Evolutionary conservation across 35 echinoderm and acorn worm genomes (phyloP).

Genomic region (Heliocidaris tuberculata): DNA sequence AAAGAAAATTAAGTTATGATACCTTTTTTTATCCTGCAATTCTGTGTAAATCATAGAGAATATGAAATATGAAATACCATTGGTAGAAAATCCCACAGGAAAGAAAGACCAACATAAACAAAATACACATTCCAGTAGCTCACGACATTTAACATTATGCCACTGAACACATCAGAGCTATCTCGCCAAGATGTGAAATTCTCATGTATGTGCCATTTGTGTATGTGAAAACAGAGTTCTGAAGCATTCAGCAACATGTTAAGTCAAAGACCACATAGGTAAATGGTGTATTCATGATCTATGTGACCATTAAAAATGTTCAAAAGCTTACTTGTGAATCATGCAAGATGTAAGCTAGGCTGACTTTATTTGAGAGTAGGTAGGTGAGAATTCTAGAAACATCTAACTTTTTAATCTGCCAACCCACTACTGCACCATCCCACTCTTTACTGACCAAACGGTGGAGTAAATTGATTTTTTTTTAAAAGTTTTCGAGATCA

Average conservation of each 20-base stretch:
- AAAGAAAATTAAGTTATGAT: background rate
- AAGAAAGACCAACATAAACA: background rate
- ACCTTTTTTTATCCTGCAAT: no score
- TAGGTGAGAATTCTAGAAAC: background rate
- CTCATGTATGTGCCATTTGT: background rate
- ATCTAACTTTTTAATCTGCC: background rate
- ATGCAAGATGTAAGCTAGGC: background rate
- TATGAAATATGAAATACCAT: background rate
- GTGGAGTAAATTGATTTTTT: no score
- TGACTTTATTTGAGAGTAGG: no score
- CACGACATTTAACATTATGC: background rate
- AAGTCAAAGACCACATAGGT: background rate
- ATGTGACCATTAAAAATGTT: background rate
- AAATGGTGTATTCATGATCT: background rate
- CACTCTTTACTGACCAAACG: background rate
- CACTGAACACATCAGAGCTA: background rate
- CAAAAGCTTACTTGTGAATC: background rate
- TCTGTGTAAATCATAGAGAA: background rate
- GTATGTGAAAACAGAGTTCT: background rate
- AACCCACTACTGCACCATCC: background rate
- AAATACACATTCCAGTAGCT: conserved; percentile 11
- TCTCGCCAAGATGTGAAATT: background rate
- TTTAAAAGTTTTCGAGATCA: no score
- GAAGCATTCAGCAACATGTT: background rate
- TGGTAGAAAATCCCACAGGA: background rate